Evolutionary conservation across 2,888 invertebrate genomes (phyloP).

Genomic region (Eudasyphora cyanicolor): DNA sequence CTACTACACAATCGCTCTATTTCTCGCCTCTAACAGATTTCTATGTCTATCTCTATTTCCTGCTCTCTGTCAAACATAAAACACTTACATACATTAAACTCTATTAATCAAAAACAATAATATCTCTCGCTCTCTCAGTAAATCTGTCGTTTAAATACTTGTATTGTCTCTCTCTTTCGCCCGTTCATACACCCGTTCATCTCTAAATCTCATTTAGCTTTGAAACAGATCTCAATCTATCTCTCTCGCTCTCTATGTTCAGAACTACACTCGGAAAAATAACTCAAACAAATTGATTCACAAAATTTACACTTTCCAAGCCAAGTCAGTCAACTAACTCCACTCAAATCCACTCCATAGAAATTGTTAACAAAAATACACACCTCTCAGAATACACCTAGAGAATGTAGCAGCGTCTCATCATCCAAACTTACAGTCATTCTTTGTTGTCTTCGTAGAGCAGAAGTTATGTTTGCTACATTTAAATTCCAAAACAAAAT

Average conservation of each 20-base stretch:
- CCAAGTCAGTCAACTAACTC: slow-evolving; percentile 45
- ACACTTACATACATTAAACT: slow-evolving; percentile 24
- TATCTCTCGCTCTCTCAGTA: background rate
- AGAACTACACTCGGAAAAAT: background rate
- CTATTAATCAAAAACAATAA: slow-evolving; percentile 12
- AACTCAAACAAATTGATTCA: background rate
- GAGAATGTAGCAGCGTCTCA: slow-evolving; percentile 31
- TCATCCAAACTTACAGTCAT: slow-evolving; percentile 45
- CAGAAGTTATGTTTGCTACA: slow-evolving; percentile 41
- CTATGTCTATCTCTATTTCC: slow-evolving; percentile 43
- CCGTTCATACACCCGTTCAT: background rate
- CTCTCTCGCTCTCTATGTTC: background rate
- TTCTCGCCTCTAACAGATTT: slow-evolving; percentile 39
- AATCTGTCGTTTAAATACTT: slow-evolving; percentile 1
- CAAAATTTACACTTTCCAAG: slow-evolving; percentile 5
- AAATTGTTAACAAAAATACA: slow-evolving; percentile 13
- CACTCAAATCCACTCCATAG: slow-evolving; percentile 2
- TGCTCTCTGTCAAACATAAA: slow-evolving; percentile 30
- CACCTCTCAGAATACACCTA: background rate
- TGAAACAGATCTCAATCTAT: background rate
- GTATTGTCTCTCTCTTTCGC: background rate
- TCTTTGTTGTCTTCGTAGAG: slow-evolving; percentile 47
- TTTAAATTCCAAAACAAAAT: background rate
- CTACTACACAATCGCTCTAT: slow-evolving; percentile 13
- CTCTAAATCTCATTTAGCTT: slow-evolving; percentile 2